Evolutionary conservation across 2,113 vertebrate genomes (phyloP), one percentile per base, ranked within the genome.

Genomic region (Oryzias celebensis): DNA sequence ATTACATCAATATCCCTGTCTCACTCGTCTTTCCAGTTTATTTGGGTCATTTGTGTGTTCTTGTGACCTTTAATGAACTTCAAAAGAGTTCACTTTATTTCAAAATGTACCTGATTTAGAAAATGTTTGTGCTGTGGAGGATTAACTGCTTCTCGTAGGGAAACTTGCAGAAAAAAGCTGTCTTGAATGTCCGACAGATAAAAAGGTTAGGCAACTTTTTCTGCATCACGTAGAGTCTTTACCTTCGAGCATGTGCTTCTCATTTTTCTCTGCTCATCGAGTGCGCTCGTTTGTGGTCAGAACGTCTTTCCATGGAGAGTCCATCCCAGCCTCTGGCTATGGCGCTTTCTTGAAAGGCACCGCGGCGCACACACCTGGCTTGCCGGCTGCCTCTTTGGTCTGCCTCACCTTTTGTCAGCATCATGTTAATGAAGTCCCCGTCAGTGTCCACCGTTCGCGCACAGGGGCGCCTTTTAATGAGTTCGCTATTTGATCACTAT

Each of bases 371-470:
- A 87, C 91, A 93, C 90, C 90, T 93, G 92, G 90, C 82, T 85
- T 14, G 84, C 85, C 84, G 87, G 87, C 90, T 90, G 82, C 86
- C 82, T 87, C 89, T 93, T 92, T 92, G 87, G 87, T 90, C 85
- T 89, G 84, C 84, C 71, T 92, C 90, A 92, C 90, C 91, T 90
- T 92, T 92, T 91, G 89, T 92, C 88, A 89, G 78, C 82, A 80
- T 75, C 87, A 89, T 89, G 89, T 91, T 91, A 92, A 93, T 93
- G 91, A 92, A 90, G 84, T 73, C 83, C 77, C 84, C 74, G 86
- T 91, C 88, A 85, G 81, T 85, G 87, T 83, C 87, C 84, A 80
- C 75, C 67, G 58, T 61, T 71, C 22, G 70, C 86, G 83, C 89
- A 83, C 88, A 52, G 68, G 88, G 90, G 86, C 61, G 88, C 87